A percentile compares a stretch with the other conserved stretches of the same genome.
These are phyloP conservation scores for Chelonus formosanus DNA, from an alignment of 2,888 invertebrate species.

Conservation along the genomic window DNA sequence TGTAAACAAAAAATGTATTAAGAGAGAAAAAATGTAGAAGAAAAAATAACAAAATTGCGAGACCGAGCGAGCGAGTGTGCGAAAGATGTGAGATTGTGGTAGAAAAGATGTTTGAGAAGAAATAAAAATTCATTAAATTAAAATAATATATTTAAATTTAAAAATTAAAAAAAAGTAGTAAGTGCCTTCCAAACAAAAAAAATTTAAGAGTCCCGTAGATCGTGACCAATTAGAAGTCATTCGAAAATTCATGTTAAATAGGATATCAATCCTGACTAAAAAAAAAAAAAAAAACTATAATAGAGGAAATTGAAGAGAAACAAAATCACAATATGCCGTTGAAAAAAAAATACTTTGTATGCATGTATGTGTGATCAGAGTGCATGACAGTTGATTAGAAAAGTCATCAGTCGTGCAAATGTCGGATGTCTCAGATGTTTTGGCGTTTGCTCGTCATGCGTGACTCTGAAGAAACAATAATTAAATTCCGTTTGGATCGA, in stretches of 20 bases:
- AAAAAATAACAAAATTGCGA: conserved; percentile 42
- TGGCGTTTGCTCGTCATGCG: conserved; percentile 28
- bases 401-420: conserved; percentile 32
- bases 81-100: conserved; percentile 14
- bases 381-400: conserved; percentile 37
- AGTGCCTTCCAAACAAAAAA: conserved; percentile 78
- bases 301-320: conserved; percentile 28
- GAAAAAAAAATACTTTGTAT: conserved; percentile 30
- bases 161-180: conserved; percentile 77
- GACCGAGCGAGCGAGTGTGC: conserved; percentile 46
- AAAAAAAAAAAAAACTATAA: conserved; percentile 23
- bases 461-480: conserved; percentile 46
- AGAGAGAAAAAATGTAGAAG: conserved; percentile 36
- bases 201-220: conserved; percentile 64
- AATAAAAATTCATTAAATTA: conserved; percentile 49
- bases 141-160: conserved; percentile 76
- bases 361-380: conserved; percentile 31
- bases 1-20: conserved; percentile 38
- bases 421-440: conserved; percentile 25
- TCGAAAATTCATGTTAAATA: conserved; percentile 57
- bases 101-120: conserved; percentile 26
- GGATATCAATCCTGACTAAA: conserved; percentile 33
- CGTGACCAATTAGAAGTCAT: conserved; percentile 64
- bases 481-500: conserved; percentile 62
- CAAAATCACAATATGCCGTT: conserved; percentile 33